Percentiles rank a stretch among this genome's conserved stretches.
phyloP scores from a whole-genome alignment of 1,140 invertebrate genomes.

The Aricia agestis region DNA sequence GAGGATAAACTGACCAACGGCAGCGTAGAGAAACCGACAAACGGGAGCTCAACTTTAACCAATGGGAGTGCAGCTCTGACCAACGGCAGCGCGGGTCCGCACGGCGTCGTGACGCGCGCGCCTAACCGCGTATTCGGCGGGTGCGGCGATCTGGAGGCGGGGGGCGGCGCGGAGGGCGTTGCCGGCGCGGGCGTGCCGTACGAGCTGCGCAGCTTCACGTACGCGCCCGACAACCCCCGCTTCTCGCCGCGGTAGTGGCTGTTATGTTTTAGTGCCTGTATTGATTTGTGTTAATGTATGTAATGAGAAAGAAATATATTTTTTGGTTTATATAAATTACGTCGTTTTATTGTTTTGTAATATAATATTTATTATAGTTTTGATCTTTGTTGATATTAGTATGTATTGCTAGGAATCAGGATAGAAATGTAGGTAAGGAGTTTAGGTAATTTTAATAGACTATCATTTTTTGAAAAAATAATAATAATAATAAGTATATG shows the following conservation, averaged over 20 bases:
- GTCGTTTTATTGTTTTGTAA: too few species aligned
- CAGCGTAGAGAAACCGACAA: neutral
- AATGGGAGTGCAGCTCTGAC: conserved; percentile 25
- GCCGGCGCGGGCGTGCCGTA: conserved; percentile 57
- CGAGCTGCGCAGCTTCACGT: conserved; percentile 71
- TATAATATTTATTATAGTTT: too few species aligned
- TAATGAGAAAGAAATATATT: conserved; percentile 67
- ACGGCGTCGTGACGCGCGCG: conserved; percentile 28
- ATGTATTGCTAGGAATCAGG: too few species aligned
- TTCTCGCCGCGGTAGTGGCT: conserved; percentile 64
- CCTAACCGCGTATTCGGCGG: conserved; percentile 63
- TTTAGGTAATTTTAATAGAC: too few species aligned
- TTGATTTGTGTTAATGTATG: conserved; percentile 54
- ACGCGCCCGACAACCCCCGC: conserved; percentile 71
- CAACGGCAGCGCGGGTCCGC: neutral
- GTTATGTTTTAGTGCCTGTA: conserved; percentile 51
- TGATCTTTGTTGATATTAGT: too few species aligned
- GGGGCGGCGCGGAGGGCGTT: conserved; percentile 32
- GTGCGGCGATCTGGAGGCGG: conserved; percentile 47
- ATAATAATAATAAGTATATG: too few species aligned
- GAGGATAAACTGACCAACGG: neutral
- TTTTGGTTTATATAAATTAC: conserved; percentile 56
- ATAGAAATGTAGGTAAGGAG: too few species aligned
- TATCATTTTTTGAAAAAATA: too few species aligned
- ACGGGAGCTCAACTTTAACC: conserved; percentile 22